These are phyloP conservation scores for Sesamia nonagrioides DNA, from an alignment of 1,140 invertebrate species.

Conservation along the genomic window DNA sequence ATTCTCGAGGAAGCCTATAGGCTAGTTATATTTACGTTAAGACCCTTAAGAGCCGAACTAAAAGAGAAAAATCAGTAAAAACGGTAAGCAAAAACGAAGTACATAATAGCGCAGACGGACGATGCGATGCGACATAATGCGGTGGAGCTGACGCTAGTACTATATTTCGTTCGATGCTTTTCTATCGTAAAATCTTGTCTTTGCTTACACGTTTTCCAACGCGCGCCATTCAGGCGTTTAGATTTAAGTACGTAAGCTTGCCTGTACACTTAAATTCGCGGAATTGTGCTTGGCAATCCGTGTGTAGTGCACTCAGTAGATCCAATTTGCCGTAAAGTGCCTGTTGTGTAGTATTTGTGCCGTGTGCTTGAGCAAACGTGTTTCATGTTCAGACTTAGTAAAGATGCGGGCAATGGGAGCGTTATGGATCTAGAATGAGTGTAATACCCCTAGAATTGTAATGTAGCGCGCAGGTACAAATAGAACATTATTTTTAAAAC, in stretches of 20 bases:
- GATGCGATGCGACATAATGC: no score
- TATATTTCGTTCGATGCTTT: neutral
- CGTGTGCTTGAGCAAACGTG: neutral
- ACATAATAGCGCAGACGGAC: no score
- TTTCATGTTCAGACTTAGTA: slow-evolving; percentile 23
- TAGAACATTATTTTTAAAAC: neutral
- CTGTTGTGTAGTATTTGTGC: slow-evolving; percentile 18
- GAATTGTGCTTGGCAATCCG: slow-evolving; percentile 22
- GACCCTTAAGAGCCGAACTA: no score
- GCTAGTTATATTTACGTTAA: no score
- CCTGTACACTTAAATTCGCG: slow-evolving; percentile 1
- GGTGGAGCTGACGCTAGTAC: no score
- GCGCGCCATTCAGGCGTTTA: slow-evolving; percentile 23
- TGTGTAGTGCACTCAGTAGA: slow-evolving; percentile 25
- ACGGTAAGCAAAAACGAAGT: no score
- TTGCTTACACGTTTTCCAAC: neutral
- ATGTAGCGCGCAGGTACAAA: neutral
- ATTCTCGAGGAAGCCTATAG: no score
- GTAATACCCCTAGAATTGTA: neutral
- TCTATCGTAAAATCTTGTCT: neutral
- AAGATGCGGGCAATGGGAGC: neutral
- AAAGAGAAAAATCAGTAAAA: no score
- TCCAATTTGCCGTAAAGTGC: slow-evolving; percentile 39
- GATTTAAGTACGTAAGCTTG: slow-evolving; percentile 10
- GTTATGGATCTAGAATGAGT: neutral